Conservation (phyloP, 2,797 vertebrate genomes). For the Pseudochaenichthys georgianus region DNA sequence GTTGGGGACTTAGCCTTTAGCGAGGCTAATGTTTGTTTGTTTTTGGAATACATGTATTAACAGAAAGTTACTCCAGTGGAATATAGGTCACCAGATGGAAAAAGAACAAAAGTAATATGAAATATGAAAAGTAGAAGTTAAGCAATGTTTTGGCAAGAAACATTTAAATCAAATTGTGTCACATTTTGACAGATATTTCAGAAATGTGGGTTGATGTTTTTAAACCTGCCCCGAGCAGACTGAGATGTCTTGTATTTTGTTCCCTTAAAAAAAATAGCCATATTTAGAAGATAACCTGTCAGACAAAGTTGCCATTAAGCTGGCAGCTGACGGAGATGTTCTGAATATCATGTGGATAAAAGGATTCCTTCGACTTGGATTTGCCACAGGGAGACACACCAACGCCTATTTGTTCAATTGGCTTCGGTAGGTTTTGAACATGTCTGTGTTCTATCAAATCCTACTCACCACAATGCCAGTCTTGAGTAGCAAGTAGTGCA, state of each 20-base stretch:
- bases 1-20: constrained; percentile 44
- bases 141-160: not conserved
- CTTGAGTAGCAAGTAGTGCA: constrained; percentile 96
- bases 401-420: not conserved
- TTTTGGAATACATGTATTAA: constrained; percentile 37
- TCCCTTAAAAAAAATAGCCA: constrained; percentile 33
- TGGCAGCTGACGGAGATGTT: constrained; percentile 53
- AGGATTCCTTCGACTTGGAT: constrained; percentile 36
- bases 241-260: constrained; percentile 24
- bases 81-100: constrained; percentile 51
- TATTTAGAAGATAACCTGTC: constrained; percentile 51
- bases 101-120: constrained; percentile 34
- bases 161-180: constrained; percentile 12
- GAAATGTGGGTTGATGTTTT: constrained; percentile 20
- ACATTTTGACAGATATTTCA: constrained; percentile 26
- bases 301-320: constrained; percentile 65
- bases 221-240: constrained; percentile 16
- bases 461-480: constrained; percentile 94
- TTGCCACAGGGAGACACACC: constrained; percentile 12
- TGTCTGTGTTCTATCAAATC: not conserved
- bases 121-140: constrained; percentile 25
- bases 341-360: constrained; percentile 52
- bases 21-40: not conserved
- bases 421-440: constrained; percentile 14
- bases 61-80: constrained; percentile 43